phyloP scores from a whole-genome alignment of 2,888 invertebrate species.

The Catocala nupta region DNA sequence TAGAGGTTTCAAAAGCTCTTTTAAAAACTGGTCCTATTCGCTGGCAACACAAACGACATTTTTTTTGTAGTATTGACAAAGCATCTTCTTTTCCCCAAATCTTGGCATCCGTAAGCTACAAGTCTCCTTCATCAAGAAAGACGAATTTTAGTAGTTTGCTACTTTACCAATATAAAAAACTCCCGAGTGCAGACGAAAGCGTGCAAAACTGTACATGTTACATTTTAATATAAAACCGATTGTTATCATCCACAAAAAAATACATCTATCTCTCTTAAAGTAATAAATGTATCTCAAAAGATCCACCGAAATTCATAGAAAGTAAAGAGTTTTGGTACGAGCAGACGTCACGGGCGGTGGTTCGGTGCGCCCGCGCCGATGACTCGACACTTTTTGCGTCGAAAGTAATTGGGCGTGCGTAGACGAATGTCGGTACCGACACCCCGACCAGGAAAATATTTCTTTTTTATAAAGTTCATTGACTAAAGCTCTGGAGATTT shows the following conservation, averaged over 20 bases:
- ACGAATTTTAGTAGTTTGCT: too few relatives aligned
- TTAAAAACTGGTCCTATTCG: too few relatives aligned
- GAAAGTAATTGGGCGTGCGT: slow-evolving; percentile 52
- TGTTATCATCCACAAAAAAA: slow-evolving; percentile 2
- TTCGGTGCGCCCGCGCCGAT: slow-evolving; percentile 45
- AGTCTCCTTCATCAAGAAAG: too few relatives aligned
- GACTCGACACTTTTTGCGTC: slow-evolving; percentile 54
- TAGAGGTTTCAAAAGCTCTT: too few relatives aligned
- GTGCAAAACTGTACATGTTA: slow-evolving; percentile 3
- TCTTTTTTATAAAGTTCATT: slow-evolving; percentile 39
- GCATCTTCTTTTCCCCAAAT: too few relatives aligned
- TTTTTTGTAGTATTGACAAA: too few relatives aligned
- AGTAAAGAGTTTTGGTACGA: slow-evolving; percentile 13
- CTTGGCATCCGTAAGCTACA: too few relatives aligned
- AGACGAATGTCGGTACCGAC: slow-evolving; percentile 36
- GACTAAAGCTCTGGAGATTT: slow-evolving; percentile 25
- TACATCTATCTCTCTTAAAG: not conserved
- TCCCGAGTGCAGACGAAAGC: not conserved
- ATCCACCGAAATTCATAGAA: slow-evolving; percentile 22
- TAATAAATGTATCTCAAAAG: slow-evolving; percentile 7
- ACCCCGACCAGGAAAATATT: slow-evolving; percentile 30
- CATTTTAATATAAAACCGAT: slow-evolving; percentile 4
- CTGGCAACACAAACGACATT: too few relatives aligned
- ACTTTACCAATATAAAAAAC: not conserved
- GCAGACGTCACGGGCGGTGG: slow-evolving; percentile 49